Base-by-base conservation (phyloP, 2,113 vertebrate genomes). In the Nibea coibor region DNA sequence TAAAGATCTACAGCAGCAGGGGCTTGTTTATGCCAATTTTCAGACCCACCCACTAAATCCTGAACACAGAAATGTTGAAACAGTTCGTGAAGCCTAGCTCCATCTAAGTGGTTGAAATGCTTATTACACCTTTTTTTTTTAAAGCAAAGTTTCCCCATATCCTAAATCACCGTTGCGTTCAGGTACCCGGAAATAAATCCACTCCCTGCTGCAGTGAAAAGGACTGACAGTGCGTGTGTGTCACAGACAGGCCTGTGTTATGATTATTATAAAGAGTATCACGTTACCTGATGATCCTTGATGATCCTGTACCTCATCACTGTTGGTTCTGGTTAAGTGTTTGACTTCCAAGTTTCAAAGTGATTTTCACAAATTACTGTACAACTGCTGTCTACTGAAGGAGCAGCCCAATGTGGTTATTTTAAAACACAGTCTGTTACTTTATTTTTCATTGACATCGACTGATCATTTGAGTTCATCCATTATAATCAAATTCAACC, bases 201-300 rank as follows among this genome's bases (percentile, higher is more conserved):
- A 14, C 1, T 35, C 0, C 5, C 5, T 4, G 28, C 22, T 20
- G 53, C 0, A 17, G 4, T 45, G 20, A 51, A 28, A 28, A 28
- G 28, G 28, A 28, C 28, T 35, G 31, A 7, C 31, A 7, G 31
- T 35, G 31, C 31, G n/a, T n/a, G 31, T 31, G 31, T 35, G 31
- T 10, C 15, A 35, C 6, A 35, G 35, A 4, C n/a, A 12, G 50
- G 50, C 16, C 15, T 50, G 0, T 15, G 35, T 35, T 35, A 35
- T 8, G 35, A 35, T 35, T 35, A 35, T 35, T 35, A 35, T 35
- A 8, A 35, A 35, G 6, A 8, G 35, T 1, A 4, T 20, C 17
- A 51, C 17, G 2, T 86, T 84, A 88, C 83, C 87, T 71, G 69
- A 1, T 66, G 0, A 8, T 48, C 17, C 15, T 47, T n/a, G n/a